phyloP scores from a whole-genome alignment of 2,888 invertebrate species.

The Orthonychiurus folsomi region DNA sequence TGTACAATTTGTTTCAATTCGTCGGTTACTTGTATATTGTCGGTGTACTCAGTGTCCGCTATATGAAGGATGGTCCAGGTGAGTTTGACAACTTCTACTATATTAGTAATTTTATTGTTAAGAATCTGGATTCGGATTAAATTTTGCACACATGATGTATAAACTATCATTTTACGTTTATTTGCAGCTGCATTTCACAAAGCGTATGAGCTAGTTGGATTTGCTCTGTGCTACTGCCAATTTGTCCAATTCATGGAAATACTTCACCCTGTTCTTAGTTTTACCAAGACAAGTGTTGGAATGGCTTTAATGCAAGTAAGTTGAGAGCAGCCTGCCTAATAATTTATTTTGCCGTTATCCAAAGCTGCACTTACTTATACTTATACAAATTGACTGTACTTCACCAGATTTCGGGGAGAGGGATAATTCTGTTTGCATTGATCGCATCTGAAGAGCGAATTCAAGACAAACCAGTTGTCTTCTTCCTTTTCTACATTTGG shows the following conservation, averaged over 20 bases:
- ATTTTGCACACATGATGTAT: too few relatives aligned
- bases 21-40: conserved; percentile 72
- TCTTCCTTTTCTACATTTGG: conserved; percentile 80
- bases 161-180: too few relatives aligned
- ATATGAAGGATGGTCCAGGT: conserved; percentile 63
- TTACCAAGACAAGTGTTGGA: conserved; percentile 66
- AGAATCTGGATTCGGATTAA: conserved; percentile 5
- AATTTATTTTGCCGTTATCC: neutral
- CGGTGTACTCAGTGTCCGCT: conserved; percentile 62
- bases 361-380: neutral
- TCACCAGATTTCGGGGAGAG: conserved; percentile 59
- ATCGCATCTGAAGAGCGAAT: conserved; percentile 75
- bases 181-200: conserved; percentile 54
- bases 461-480: conserved; percentile 77
- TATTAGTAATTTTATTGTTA: neutral
- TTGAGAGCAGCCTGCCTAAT: too few relatives aligned
- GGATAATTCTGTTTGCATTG: conserved; percentile 69
- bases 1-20: conserved; percentile 85
- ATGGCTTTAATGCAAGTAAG: conserved; percentile 63
- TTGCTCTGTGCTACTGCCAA: conserved; percentile 70
- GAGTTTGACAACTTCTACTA: conserved; percentile 36
- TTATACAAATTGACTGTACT: too few relatives aligned
- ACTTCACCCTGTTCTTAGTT: conserved; percentile 78
- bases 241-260: conserved; percentile 76
- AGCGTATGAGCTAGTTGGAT: conserved; percentile 64